Base-by-base conservation (phyloP, 2,113 vertebrate species). In the Chloebia gouldiae region DNA sequence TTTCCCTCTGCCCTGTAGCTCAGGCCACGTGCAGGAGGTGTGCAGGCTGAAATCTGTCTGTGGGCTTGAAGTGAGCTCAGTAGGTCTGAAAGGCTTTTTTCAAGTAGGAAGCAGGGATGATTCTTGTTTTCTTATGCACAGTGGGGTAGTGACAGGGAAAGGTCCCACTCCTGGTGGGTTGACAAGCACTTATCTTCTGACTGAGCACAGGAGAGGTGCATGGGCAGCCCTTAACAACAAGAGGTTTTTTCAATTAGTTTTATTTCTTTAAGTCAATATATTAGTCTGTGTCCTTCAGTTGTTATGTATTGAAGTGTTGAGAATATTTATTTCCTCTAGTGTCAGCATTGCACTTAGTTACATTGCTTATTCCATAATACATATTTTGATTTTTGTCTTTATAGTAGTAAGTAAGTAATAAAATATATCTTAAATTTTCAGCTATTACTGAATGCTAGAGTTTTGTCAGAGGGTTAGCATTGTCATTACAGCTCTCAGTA, bases 1-100 rank as follows among this genome's bases (percentile, higher is more conserved):
- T 56, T 5, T 89, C n/a, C 25, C 42, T 51, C 45, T 3, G 2
- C 56, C 13, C 25, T 7, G 6, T 19, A 17, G 20, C 42, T 82
- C 2, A 4, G 27, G 28, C 49, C 3, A 5, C 0, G 0, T 31
- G n/a, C 51, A 7, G 2, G 2, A 44, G 27, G 17, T 2, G 3
- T 0, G 1, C 20, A 30, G 44, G 47, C 30, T 61, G 51, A 57
- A 76, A 49, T 80, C 61, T 61, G 11, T 54, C 56, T 2, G 0
- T 42, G 27, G 18, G 21, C 21, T 5, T 56, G n/a, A 50, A 59
- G 15, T 1, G 2, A 22, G 11, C 6, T 76, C 77, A 75, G 54
- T 27, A 31, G 40, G 40, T 60, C 15, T 49, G 22, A 59, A 69
- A 59, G 30, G 8, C 27, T 84, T 71, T 75, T 63, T 47, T n/a